phyloP scores from a whole-genome alignment of 1,140 invertebrate genomes.

The Ptiloglossa arizonensis region DNA sequence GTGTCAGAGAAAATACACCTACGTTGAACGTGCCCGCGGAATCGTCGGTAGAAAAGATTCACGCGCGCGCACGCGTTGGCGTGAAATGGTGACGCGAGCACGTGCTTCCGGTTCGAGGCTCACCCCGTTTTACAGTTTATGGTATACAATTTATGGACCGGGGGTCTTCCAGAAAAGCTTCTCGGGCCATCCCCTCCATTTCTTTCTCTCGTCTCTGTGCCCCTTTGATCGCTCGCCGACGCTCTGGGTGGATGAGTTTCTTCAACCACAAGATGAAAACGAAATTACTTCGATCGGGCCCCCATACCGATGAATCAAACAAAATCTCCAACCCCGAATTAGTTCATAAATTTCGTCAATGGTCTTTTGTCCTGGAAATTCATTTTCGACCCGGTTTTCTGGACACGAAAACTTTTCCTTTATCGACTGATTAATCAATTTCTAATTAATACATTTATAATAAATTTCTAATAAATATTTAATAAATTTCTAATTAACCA shows the following conservation, averaged over 20 bases:
- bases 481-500: no score
- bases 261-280: conserved; percentile 14
- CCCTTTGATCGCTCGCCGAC: conserved; percentile 49
- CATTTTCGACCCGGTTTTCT: not conserved
- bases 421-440: not conserved
- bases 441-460: no score
- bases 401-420: no score
- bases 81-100: conserved; percentile 48
- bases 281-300: conserved; percentile 43
- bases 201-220: not conserved
- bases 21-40: not conserved
- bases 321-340: conserved; percentile 6
- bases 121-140: conserved; percentile 61
- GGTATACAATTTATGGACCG: conserved; percentile 60
- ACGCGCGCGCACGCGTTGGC: conserved; percentile 16
- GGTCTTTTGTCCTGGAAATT: conserved; percentile 18
- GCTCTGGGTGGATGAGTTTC: conserved; percentile 26
- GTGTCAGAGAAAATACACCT: not conserved
- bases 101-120: conserved; percentile 68
- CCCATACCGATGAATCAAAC: not conserved
- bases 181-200: conserved; percentile 11
- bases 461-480: no score
- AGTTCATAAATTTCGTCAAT: conserved; percentile 50
- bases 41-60: conserved; percentile 15
- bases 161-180: conserved; percentile 60